Conservation (phyloP, 2,797 vertebrate genomes). For the Myoxocephalus aenaeus region DNA sequence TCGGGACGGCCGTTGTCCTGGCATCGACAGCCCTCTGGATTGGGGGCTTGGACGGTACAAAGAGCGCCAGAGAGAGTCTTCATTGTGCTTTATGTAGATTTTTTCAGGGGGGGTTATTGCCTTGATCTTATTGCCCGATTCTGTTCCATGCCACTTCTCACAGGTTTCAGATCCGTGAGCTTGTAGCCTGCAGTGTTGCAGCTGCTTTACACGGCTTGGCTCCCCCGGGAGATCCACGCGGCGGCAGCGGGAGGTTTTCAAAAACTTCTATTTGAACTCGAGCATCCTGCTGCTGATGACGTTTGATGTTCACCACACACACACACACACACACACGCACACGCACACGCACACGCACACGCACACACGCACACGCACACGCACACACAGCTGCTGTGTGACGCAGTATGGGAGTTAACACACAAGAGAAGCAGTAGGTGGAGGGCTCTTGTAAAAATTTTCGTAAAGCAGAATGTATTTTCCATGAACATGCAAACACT, state of each 20-base stretch:
- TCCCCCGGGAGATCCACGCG: neutral
- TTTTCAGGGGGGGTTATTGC: neutral
- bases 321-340: too few species aligned
- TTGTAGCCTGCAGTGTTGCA: neutral
- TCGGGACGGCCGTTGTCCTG: constrained; percentile 39
- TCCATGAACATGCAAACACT: neutral
- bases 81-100: constrained; percentile 6
- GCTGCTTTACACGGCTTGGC: neutral
- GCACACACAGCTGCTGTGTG: neutral
- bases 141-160: neutral
- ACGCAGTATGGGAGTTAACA: neutral
- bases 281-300: neutral
- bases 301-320: neutral
- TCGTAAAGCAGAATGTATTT: neutral
- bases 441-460: neutral
- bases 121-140: neutral
- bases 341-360: too few species aligned
- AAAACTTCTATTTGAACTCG: constrained; percentile 5
- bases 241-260: neutral
- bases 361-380: too few species aligned
- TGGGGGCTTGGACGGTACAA: constrained; percentile 15
- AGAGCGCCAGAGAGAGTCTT: constrained; percentile 9
- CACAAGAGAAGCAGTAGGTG: neutral
- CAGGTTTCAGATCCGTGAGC: neutral
- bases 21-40: constrained; percentile 5